Conservation (phyloP, 1,140 invertebrate genomes). For the Chrysoperla carnea region DNA sequence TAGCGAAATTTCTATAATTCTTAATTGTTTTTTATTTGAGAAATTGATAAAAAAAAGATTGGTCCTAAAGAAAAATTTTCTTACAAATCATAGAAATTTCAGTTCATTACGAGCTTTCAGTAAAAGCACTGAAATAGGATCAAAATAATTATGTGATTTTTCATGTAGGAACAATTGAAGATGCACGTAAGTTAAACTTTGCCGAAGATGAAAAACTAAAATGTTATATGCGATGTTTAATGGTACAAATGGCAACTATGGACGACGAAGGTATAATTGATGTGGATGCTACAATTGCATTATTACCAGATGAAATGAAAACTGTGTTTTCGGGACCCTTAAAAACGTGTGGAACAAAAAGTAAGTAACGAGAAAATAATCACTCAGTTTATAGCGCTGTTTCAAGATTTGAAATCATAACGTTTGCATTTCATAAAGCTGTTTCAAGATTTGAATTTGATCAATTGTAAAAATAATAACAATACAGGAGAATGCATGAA, state of each 20-base stretch:
- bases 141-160: too few species aligned
- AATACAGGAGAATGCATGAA: too few species aligned
- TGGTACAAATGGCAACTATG: conserved; percentile 20
- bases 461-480: background rate
- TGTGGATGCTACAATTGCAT: conserved; percentile 9
- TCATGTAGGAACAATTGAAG: conserved; percentile 7
- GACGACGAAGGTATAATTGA: conserved; percentile 13
- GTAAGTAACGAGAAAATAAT: conserved; percentile 14
- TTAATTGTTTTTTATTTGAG: too few species aligned
- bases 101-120: too few species aligned
- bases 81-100: too few species aligned
- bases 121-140: too few species aligned
- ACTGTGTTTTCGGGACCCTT: conserved; percentile 11
- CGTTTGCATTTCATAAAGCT: too few species aligned
- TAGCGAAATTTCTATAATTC: too few species aligned
- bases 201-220: conserved; percentile 12
- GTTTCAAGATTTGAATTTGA: conserved; percentile 2
- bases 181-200: conserved; percentile 9
- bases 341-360: conserved; percentile 11
- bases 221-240: conserved; percentile 23
- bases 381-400: too few species aligned
- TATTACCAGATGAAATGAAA: conserved; percentile 17
- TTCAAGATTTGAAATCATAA: too few species aligned
- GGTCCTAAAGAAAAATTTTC: too few species aligned
- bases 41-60: too few species aligned